Percentiles rank a stretch among this genome's conserved stretches.
Conservation (phyloP, 92 coral and sea anemone species). For the Nematostella vectensis region DNA sequence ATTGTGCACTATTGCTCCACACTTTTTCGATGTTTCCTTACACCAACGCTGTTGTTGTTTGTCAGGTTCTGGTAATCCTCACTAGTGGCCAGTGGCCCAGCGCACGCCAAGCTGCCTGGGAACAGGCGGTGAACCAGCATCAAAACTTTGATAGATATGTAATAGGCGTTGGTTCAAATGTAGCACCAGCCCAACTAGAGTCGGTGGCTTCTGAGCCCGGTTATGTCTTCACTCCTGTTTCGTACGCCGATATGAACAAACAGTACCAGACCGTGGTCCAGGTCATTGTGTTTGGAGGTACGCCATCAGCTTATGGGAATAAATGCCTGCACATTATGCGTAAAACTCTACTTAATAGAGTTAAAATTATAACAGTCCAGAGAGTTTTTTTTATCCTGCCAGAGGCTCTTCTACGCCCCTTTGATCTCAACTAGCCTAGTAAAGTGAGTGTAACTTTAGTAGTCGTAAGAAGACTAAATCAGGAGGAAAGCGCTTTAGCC, state of each 20-base stretch:
- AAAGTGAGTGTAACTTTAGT: too few species aligned
- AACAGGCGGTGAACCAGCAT: slow-evolving; percentile 22
- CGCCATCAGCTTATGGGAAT: not conserved
- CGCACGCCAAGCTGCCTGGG: slow-evolving; percentile 44
- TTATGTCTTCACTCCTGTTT: slow-evolving; percentile 38
- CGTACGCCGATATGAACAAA: slow-evolving; percentile 35
- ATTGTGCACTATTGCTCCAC: too few species aligned
- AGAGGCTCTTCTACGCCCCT: too few species aligned
- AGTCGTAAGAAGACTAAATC: too few species aligned
- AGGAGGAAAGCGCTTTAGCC: too few species aligned
- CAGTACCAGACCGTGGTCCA: slow-evolving; percentile 30
- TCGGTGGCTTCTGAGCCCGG: slow-evolving; percentile 39
- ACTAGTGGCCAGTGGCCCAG: slow-evolving; percentile 65
- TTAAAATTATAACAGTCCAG: not conserved
- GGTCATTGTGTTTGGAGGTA: slow-evolving; percentile 62
- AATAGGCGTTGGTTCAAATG: slow-evolving; percentile 42
- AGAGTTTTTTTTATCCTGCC: too few species aligned
- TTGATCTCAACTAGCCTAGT: too few species aligned
- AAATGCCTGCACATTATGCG: not conserved
- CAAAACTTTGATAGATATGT: slow-evolving; percentile 43
- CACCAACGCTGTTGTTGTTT: too few species aligned
- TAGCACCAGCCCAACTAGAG: slow-evolving; percentile 40
- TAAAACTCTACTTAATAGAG: not conserved
- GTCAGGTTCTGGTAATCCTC: slow-evolving; percentile 54
- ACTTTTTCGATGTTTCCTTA: too few species aligned